phyloP scores from a whole-genome alignment of 2,888 invertebrate species.

The Dynastes tityus region DNA sequence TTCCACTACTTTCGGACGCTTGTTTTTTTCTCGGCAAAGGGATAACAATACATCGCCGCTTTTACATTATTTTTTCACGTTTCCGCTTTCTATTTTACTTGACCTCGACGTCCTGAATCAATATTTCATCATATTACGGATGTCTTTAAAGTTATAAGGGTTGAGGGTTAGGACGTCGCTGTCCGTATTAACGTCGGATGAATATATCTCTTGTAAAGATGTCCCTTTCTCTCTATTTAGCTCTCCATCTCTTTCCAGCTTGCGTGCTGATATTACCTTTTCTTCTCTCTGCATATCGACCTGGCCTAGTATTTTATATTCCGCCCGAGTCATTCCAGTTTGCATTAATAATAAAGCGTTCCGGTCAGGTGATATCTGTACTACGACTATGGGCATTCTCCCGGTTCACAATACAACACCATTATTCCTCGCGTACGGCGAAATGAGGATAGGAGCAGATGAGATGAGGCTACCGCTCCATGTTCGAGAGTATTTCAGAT shows the following conservation, averaged over 20 bases:
- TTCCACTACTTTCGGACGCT: not conserved
- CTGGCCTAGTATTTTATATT: slow-evolving; percentile 41
- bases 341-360: slow-evolving; percentile 44
- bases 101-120: slow-evolving; percentile 25
- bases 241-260: not conserved
- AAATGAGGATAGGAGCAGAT: not conserved
- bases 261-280: too few species aligned
- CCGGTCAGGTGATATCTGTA: slow-evolving; percentile 44
- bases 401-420: slow-evolving; percentile 18
- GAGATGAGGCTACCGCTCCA: not conserved
- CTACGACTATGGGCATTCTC: not conserved
- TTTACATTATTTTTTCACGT: slow-evolving; percentile 39
- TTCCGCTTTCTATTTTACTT: slow-evolving; percentile 30
- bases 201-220: slow-evolving; percentile 42
- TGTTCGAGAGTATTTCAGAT: slow-evolving; percentile 18
- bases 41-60: slow-evolving; percentile 18
- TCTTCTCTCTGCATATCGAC: slow-evolving; percentile 20
- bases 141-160: slow-evolving; percentile 47
- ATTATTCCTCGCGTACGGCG: slow-evolving; percentile 20
- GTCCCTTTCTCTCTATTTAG: not conserved
- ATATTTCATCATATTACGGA: slow-evolving; percentile 45
- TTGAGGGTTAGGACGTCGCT: slow-evolving; percentile 38
- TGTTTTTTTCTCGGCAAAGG: not conserved
- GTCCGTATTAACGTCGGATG: slow-evolving; percentile 41
- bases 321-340: slow-evolving; percentile 34